Evolutionary conservation across 1,140 invertebrate species (phyloP).

Genomic region (Mylabris phalerata): DNA sequence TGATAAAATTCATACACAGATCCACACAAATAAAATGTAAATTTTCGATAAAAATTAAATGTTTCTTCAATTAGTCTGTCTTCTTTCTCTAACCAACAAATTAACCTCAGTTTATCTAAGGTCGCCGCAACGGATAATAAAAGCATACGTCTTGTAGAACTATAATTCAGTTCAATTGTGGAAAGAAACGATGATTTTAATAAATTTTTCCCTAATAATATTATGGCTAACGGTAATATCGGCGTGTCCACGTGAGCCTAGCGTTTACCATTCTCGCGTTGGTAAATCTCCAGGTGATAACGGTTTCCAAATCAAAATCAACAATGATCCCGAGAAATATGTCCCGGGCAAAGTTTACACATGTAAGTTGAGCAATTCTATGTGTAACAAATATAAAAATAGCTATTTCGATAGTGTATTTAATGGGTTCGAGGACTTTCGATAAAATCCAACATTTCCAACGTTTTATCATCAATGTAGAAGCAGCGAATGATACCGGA

Average conservation of each 20-base stretch:
- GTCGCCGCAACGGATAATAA: no score
- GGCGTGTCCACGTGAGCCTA: conserved; percentile 31
- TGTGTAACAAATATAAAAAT: background rate
- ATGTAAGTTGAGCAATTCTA: conserved; percentile 45
- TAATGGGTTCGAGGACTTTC: conserved; percentile 65
- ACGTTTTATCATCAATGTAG: conserved; percentile 72
- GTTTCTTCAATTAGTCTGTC: background rate
- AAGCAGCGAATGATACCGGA: conserved; percentile 52
- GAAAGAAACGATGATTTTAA: no score
- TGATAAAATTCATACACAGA: conserved; percentile 4
- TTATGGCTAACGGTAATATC: background rate
- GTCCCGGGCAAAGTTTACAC: conserved; percentile 71
- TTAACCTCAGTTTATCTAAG: no score
- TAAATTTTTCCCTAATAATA: no score
- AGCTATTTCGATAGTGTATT: conserved; percentile 51
- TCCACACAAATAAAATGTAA: no score
- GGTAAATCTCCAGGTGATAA: conserved; percentile 65
- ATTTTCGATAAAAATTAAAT: background rate
- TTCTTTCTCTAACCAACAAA: background rate
- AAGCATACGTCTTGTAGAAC: no score
- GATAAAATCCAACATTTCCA: conserved; percentile 65
- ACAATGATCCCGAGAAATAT: conserved; percentile 69
- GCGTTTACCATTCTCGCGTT: conserved; percentile 35
- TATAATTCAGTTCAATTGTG: no score
- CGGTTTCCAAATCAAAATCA: conserved; percentile 69